A percentile compares a stretch with the other conserved stretches of the same genome.
Evolutionary conservation across 2,113 vertebrate genomes (phyloP).

Genomic region (Electrona antarctica): DNA sequence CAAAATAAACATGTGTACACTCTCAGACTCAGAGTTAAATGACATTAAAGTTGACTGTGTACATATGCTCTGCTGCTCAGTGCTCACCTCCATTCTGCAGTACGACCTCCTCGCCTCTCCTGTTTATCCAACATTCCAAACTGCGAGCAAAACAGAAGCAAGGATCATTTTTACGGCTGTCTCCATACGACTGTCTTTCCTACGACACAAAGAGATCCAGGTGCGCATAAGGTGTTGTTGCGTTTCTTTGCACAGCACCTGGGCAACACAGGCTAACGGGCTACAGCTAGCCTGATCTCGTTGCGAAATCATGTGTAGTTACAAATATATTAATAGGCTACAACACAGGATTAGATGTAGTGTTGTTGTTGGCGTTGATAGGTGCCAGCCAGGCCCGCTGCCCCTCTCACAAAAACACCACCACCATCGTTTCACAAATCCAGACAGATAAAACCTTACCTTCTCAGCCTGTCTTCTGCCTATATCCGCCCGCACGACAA

Average conservation of each 20-base stretch:
- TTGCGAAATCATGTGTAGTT: not conserved
- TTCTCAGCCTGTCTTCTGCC: not conserved
- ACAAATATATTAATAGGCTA: not conserved
- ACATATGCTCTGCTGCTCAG: too few species aligned
- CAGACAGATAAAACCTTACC: not conserved
- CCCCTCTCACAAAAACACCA: constrained; percentile 26
- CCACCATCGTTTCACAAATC: constrained; percentile 5
- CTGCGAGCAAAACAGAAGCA: constrained; percentile 27
- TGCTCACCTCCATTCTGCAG: constrained; percentile 55
- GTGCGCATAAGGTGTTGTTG: not conserved
- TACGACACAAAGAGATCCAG: not conserved
- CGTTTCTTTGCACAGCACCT: not conserved
- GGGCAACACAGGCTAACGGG: too few species aligned
- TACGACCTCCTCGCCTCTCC: constrained; percentile 15
- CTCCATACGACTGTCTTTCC: not conserved
- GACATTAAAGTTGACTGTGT: too few species aligned
- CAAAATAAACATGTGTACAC: too few species aligned
- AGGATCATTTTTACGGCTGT: not conserved
- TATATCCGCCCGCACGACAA: too few species aligned
- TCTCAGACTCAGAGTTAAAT: too few species aligned
- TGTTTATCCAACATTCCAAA: constrained; percentile 44
- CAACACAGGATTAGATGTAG: constrained; percentile 21
- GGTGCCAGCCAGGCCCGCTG: constrained; percentile 53
- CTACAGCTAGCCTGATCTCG: not conserved
- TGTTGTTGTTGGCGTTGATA: constrained; percentile 58